Evolutionary conservation across 1,140 invertebrate genomes (phyloP), one percentile per base, ranked within the genome.

Genomic region (Calosoma granatense): DNA sequence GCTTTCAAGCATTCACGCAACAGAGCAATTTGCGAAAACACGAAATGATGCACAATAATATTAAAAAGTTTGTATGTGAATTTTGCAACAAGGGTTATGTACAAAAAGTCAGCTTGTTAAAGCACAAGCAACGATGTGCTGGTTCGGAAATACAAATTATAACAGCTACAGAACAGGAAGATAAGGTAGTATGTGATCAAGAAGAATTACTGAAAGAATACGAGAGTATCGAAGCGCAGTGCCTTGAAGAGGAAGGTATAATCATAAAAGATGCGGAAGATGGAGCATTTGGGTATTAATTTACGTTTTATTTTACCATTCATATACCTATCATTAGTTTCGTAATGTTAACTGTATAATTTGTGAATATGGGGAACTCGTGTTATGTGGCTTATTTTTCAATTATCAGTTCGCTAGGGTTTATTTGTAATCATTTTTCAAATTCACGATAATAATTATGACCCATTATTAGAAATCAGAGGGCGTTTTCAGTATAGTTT

Each of bases 1-100:
- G 65, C 57, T 55, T 57, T 20, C 53, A 58, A 22, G 20, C 39
- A 1, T 60, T 60, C 30, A 56, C 56, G 6, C 59, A 60, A 36
- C 56, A 60, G 23, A 55, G 47, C 20, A 60, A 60, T 54, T 30
- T 60, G 20, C 36, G 20, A 14, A 60, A 59, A 26, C 59, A 60
- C 55, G 15, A 36, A 41, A 20, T 54, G 2, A 22, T 56, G 12
- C 60, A 61, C 39, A 57, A 22, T 1, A 41, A 57, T 47, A 51
- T 57, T n/a, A 60, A 60, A 36, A 56, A 56, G 17, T 58, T 51
- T 51, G 20, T 56, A 2, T 60, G 59, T 52, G n/a, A 54, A 9
- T 2, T 36, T 22, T 60, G 59, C 22, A 20, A 54, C 1, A 60
- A 60, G 36, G 39, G 51, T 12, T 60, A 57, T 51, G 22, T 53